Percentiles rank a stretch among this genome's conserved stretches.
Conservation (phyloP, 2,797 vertebrate genomes). For the Neoniphon sammara region DNA sequence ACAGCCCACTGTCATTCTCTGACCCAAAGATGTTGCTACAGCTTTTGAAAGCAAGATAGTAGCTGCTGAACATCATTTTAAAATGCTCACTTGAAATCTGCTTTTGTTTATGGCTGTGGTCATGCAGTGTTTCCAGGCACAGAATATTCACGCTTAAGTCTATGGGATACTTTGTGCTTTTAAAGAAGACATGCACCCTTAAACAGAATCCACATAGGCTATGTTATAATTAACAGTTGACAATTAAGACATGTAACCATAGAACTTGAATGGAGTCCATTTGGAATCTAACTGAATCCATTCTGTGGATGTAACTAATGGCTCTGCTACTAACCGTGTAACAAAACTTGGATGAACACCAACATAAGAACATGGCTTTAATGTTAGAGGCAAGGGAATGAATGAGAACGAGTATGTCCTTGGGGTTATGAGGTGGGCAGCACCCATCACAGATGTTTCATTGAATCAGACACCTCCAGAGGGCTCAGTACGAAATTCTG, state of each 20-base stretch:
- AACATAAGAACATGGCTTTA: not conserved
- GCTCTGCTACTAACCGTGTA: not conserved
- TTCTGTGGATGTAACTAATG: not conserved
- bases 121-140: conserved; percentile 5
- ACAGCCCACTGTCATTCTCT: conserved; percentile 60
- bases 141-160: conserved; percentile 6
- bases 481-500: no score
- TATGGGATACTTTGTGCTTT: not conserved
- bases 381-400: not conserved
- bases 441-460: no score
- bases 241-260: no score
- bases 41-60: not conserved
- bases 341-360: not conserved
- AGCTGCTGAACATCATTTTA: conserved; percentile 7
- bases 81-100: conserved; percentile 8
- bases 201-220: not conserved
- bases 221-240: not conserved
- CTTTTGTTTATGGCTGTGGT: conserved; percentile 33
- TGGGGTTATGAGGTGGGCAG: no score
- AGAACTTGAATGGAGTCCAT: no score
- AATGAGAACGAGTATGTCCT: no score
- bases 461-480: no score
- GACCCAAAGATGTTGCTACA: conserved; percentile 22
- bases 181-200: not conserved
- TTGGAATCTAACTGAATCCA: no score